Evolutionary conservation across 2,797 vertebrate species (phyloP).

Genomic region (Cheirogaleus major): DNA sequence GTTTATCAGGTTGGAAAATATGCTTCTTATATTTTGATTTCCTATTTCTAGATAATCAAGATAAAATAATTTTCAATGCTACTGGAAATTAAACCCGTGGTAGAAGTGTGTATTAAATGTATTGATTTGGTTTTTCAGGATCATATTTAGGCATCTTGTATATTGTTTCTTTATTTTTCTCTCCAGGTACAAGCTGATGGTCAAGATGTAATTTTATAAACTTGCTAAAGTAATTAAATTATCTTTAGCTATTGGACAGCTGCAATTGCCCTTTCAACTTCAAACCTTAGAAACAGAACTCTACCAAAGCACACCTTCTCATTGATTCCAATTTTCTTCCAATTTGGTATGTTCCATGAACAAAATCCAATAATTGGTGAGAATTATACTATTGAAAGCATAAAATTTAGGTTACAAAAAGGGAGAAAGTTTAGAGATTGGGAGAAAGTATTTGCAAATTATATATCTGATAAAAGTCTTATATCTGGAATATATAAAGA

Average conservation of each 20-base stretch:
- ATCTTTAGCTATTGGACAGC: background rate
- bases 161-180: background rate
- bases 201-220: conserved; percentile 31
- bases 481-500: background rate
- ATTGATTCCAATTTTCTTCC: conserved; percentile 30
- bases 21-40: conserved; percentile 32
- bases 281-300: conserved; percentile 31
- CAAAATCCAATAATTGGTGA: conserved; percentile 20
- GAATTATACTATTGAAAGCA: background rate
- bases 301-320: background rate
- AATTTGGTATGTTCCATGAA: background rate
- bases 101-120: background rate
- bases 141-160: background rate
- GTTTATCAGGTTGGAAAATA: conserved; percentile 32
- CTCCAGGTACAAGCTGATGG: background rate
- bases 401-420: background rate
- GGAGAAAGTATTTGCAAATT: conserved; percentile 14
- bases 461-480: background rate
- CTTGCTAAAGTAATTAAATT: conserved; percentile 43
- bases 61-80: conserved; percentile 27
- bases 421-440: background rate
- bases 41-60: background rate
- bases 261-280: conserved; percentile 11
- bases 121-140: conserved; percentile 29
- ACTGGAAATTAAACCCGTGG: background rate